Base-by-base conservation (phyloP, 37 sponge, comb jelly and placozoan genomes). In the Halisarca cf. caerulea region DNA sequence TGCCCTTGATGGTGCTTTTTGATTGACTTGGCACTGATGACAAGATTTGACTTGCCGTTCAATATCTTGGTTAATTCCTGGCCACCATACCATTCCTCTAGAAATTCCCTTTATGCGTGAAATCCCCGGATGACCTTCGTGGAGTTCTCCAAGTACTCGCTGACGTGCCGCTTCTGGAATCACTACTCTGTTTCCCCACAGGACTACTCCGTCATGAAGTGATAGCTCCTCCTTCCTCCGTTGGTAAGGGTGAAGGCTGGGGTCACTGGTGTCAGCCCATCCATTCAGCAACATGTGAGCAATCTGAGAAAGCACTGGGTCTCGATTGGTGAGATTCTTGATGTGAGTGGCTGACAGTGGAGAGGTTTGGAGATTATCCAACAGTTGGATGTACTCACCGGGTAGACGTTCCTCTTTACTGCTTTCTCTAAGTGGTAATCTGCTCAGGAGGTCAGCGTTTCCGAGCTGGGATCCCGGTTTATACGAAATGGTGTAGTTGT, bases 51-150 rank as follows among this genome's bases (percentile, higher is more conserved):
- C 81, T 58, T 59, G 55, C 21, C 40, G 9, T 25, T 80, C 81
- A 8, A 80, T 55, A 59, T 80, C 81, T 34, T 27, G 2, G 30
- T 80, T 61, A 36, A 80, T 57, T 6, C 33, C 59, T 55, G 81
- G 81, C 81, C 81, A 80, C 81, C 81, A 80, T 30, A 80, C 59
- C 3, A 59, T 42, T 20, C 72, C 30, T 71, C 85, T 40, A 4
- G 85, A 55, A 3, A 84, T 25, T 30, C 58, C 73, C 59, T 84
- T 84, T 60, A 84, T 84, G 33, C 59, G 72, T 44, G 64, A 28
- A 27, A 83, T 74, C 3, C 83, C 71, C 4, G 68, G 83, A 41
- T 83, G 70, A 20, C 79, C 43, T 32, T 60, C 71, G 40, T 83
- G 83, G 0, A 83, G 68, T 57, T 41, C 3, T 0, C 74, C 33